Evolutionary conservation across 2,797 vertebrate species (phyloP).

Genomic region (Sebastes minor): DNA sequence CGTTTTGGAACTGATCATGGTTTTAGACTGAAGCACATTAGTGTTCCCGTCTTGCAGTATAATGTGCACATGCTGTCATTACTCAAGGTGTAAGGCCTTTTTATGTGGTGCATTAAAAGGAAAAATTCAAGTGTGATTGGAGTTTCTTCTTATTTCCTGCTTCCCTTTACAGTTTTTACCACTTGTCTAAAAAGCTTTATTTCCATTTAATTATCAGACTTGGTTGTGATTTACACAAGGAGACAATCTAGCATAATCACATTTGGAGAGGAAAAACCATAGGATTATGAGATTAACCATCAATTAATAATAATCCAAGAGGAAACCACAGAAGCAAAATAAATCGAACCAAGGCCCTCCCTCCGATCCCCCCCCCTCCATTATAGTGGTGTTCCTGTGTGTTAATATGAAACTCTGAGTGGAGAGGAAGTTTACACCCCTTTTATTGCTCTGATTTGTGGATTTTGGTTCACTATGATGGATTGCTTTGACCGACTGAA

Average conservation of each 20-base stretch:
- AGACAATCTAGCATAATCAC: neutral
- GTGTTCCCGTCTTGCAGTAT: neutral
- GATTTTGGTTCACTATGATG: constrained; percentile 37
- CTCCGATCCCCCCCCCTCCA: neutral
- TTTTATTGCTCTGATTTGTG: constrained; percentile 17
- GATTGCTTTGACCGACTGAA: constrained; percentile 49
- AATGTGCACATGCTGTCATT: constrained; percentile 12
- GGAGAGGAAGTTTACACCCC: constrained; percentile 2
- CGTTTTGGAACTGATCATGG: neutral
- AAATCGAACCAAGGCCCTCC: neutral
- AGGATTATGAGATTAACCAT: neutral
- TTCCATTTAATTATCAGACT: neutral
- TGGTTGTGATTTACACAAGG: neutral
- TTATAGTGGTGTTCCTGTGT: neutral
- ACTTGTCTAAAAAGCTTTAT: neutral
- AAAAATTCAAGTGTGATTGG: neutral
- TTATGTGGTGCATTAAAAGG: constrained; percentile 24
- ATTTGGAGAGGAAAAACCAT: neutral
- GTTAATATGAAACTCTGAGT: constrained; percentile 19
- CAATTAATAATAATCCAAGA: neutral
- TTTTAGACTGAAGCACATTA: constrained; percentile 6
- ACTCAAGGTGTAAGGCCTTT: constrained; percentile 20
- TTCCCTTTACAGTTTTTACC: neutral
- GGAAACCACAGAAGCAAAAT: neutral
- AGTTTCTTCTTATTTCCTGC: neutral